Evolutionary conservation across 2,888 invertebrate species (phyloP).

Genomic region (Nomada ferruginata): DNA sequence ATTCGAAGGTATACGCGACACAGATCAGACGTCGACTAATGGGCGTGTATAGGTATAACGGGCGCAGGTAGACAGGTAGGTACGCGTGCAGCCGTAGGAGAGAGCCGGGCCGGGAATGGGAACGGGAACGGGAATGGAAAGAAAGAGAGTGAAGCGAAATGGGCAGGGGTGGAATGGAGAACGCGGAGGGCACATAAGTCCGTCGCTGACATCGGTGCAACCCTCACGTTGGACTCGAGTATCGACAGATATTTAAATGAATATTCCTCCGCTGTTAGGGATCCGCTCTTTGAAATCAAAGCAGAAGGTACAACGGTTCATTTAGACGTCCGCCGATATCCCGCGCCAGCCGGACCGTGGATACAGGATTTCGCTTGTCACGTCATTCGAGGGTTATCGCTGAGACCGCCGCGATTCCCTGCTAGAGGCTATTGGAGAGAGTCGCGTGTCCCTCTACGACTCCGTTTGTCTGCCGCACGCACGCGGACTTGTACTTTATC

Average conservation of each 20-base stretch:
- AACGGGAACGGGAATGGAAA: conserved; percentile 1
- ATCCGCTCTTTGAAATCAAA: conserved; percentile 81
- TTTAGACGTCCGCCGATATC: conserved; percentile 78
- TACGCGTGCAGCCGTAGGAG: conserved; percentile 45
- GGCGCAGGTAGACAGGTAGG: conserved; percentile 52
- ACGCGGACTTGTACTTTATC: conserved; percentile 54
- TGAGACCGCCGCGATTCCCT: conserved; percentile 59
- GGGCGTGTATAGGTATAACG: conserved; percentile 55
- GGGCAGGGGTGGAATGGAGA: conserved; percentile 38
- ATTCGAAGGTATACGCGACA: conserved; percentile 66
- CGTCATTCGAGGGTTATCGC: conserved; percentile 73
- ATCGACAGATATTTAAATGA: conserved; percentile 84
- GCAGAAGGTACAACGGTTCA: conserved; percentile 77
- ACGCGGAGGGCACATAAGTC: conserved; percentile 69
- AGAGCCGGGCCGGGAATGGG: conserved; percentile 27
- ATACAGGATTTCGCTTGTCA: conserved; percentile 80
- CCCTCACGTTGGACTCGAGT: conserved; percentile 75
- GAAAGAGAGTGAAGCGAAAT: not conserved
- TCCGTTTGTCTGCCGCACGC: conserved; percentile 64
- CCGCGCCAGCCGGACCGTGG: conserved; percentile 65
- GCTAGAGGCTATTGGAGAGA: conserved; percentile 49
- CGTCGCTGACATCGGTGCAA: conserved; percentile 68
- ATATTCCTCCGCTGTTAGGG: conserved; percentile 79
- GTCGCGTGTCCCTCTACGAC: conserved; percentile 66
- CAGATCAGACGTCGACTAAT: conserved; percentile 66